Evolutionary conservation across 2,888 invertebrate species (phyloP), one percentile per base, ranked within the genome.

Genomic region (Tribolium freemani): DNA sequence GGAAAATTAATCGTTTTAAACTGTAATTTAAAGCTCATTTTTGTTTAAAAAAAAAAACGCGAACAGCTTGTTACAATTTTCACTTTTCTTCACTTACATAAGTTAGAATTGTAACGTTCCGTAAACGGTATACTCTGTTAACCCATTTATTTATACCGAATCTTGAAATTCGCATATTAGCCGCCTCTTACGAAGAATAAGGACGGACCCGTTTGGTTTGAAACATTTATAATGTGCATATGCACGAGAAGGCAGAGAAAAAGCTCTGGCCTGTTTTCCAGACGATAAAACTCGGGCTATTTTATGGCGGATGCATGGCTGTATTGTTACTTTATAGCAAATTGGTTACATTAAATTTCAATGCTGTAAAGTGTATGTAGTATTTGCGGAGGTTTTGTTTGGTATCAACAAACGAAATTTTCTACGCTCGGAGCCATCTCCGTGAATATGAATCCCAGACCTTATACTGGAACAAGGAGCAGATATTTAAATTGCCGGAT

Each of bases 341-440:
- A 73, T 75, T 73, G 75, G 73, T 64, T 26, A 56, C 71, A 69
- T 73, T 73, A 69, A 72, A 72, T 72, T 72, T 69, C 69, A 58
- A 72, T 72, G 64, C 57, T 64, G 58, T 53, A 69, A 72, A 69
- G 68, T 60, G 60, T 60, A 64, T 31, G 50, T 53, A 71, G 64
- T 63, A 58, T 70, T 54, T 70, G 51, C 56, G 5, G 21, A 21
- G 60, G 46, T 56, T 70, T 61, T 54, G 69, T 63, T 63, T 63
- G 69, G 48, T 20, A 60, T 26, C 69, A 69, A 69, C 69, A 69
- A 69, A 60, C 69, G 30, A 53, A 69, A 60, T 68, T 67, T 60
- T 53, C n/a, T 60, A 5, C 60, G 60, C 69, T 60, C 5, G 53
- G 2, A 60, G 53, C 38, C 11, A 38, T 58, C 58, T 68, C 48